These are phyloP conservation scores for Pygocentrus nattereri DNA, from an alignment of 2,797 vertebrate genomes.

Conservation along the genomic window DNA sequence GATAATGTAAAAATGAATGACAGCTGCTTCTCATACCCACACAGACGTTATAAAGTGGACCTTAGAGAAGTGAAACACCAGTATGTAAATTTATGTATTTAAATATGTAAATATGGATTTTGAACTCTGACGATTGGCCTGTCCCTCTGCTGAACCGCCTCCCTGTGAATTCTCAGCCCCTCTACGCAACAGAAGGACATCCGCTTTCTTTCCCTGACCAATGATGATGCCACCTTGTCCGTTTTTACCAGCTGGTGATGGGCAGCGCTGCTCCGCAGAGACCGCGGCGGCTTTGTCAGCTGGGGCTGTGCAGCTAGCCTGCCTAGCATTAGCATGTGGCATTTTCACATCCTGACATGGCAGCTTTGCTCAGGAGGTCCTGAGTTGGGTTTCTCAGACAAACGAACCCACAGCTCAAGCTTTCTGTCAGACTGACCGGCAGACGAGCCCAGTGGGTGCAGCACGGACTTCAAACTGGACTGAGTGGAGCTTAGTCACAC, in stretches of 20 bases:
- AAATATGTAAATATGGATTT: too few species aligned
- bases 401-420: too few species aligned
- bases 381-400: background rate
- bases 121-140: too few species aligned
- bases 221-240: background rate
- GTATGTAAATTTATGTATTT: too few species aligned
- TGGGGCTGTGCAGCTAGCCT: background rate
- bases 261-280: background rate
- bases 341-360: background rate
- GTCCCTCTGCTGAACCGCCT: background rate
- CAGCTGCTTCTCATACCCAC: too few species aligned
- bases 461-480: slow-evolving; percentile 24
- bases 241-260: background rate
- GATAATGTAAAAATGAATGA: too few species aligned
- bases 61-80: too few species aligned
- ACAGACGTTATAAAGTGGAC: too few species aligned
- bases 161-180: background rate
- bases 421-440: slow-evolving; percentile 1
- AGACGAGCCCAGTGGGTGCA: background rate
- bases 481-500: slow-evolving; percentile 35
- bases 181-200: background rate
- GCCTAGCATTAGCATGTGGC: slow-evolving; percentile 1
- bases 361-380: background rate
- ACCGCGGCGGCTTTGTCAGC: slow-evolving; percentile 7
- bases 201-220: background rate